Conservation (phyloP, 2,888 invertebrate species). For the Leucophenga montana region DNA sequence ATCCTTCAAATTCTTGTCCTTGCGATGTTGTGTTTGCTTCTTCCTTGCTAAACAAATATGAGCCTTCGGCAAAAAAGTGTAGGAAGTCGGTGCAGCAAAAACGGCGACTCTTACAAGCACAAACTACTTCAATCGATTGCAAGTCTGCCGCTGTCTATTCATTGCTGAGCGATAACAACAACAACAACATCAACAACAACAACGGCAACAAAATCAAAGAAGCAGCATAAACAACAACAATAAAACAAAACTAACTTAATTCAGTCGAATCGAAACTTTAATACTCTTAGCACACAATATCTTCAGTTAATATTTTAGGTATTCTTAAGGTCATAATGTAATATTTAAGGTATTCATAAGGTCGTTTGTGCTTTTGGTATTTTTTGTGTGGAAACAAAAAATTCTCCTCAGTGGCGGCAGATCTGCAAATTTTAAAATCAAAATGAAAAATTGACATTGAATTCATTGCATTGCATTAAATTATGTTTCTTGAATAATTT, state of each 20-base stretch:
- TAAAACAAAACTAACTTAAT: not conserved
- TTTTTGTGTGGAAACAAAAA: too few species aligned
- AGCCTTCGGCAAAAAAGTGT: conserved; percentile 7
- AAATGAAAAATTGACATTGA: too few species aligned
- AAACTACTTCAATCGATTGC: conserved; percentile 22
- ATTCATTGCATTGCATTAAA: too few species aligned
- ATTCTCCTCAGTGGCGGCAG: too few species aligned
- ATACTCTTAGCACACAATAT: too few species aligned
- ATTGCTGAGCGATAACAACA: conserved; percentile 22
- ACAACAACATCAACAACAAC: conserved; percentile 7
- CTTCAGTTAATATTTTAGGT: too few species aligned
- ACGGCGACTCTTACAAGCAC: conserved; percentile 23
- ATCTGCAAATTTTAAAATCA: too few species aligned
- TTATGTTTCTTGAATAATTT: too few species aligned
- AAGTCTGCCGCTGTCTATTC: conserved; percentile 14
- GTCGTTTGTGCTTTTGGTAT: too few species aligned
- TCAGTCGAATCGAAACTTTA: not conserved
- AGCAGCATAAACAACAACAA: not conserved
- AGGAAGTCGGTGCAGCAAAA: conserved; percentile 23
- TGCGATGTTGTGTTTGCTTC: not conserved
- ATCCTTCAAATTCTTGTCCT: not conserved
- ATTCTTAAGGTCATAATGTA: too few species aligned
- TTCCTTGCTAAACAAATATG: conserved; percentile 19
- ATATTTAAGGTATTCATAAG: too few species aligned
- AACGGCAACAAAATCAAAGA: not conserved